Evolutionary conservation across 2,888 invertebrate genomes (phyloP), one percentile per base, ranked within the genome.

Genomic region (Alviniconcha strummeri): DNA sequence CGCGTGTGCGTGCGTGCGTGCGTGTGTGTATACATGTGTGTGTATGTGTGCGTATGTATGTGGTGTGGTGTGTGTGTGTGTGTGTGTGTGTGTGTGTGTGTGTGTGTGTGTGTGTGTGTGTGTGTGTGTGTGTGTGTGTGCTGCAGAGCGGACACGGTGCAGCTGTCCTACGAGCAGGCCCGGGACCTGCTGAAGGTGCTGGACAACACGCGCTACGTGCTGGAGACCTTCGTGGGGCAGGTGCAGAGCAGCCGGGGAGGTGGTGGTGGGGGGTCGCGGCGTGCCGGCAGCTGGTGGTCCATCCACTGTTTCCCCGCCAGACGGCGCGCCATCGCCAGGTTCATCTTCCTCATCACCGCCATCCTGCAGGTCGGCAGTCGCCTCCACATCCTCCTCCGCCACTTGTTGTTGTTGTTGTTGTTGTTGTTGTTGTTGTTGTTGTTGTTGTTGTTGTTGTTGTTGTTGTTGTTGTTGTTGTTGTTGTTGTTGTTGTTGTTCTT

Each of bases 331-430:
- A 71, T 80, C 54, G 80, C 80, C 69, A 71, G 13, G 13, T 72
- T 71, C 19, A 80, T 80, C 71, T 71, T 80, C 71, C 19, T 80
- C 80, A 80, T 80, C 71, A 80, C 80, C 13, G 15, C n/a, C 54
- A 13, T 19, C 7, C 36, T 80, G 36, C 80, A 80, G 71, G 80
- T 55, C 67, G 11, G 64, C 17, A 11, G 11, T 9, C 64, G 5
- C 9, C 64, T 15, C 64, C 64, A 64, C 11, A 5, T 15, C 64
- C 64, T 15, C 36, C 36, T 36, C 36, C 36, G 36, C 36, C 36
- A 36, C 36, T 36, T 36, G 36, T 3, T 36, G 17, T 64, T 3
- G 17, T 64, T 17, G 17, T 64, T 17, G 4, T 64, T 17, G 17
- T 64, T 17, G 17, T 64, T 17, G 17, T 36, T 36, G 36, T 36